Base-by-base conservation (phyloP, 2,888 invertebrate genomes). In the Antheraea yamamai region DNA sequence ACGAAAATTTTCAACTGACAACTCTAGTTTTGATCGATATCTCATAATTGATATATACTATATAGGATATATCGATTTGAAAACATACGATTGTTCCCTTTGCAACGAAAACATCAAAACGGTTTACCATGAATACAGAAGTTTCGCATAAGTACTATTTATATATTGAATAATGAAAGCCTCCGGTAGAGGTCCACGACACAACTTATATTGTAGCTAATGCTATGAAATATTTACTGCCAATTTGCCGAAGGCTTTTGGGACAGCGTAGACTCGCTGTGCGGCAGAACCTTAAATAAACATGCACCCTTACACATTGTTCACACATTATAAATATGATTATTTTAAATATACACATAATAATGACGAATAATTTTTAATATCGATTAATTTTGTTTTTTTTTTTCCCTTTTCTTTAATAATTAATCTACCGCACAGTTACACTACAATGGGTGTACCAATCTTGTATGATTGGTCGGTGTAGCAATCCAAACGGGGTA, bases 61-160 rank as follows among this genome's bases (percentile, higher is more conserved):
- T 20, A n/a, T 6, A 55, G 18, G 0, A 55, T 55, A 55, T 23
- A 23, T 4, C 10, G 61, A 61, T 23, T 23, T 23, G 23, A 61
- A 61, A 83, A 80, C 83, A 84, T 85, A 81, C 83, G 81, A 86
- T 89, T 90, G 92, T 89, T 85, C 90, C 91, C 93, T 92, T 91
- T 91, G 94, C 94, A 92, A 94, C 92, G 91, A 91, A 92, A 79
- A 93, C 91, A 92, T 88, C 90, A 86, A 93, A 89, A 93, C 89
- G 89, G 90, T 88, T 83, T 88, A 85, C 89, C 85, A 91, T 93
- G 92, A 92, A 86, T 93, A 94, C 85, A 93, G 91, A 91, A 91
- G 87, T 89, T 91, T 90, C 89, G 90, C 91, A 90, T 93, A 93
- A 92, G 89, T 91, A 93, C 92, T 92, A 93, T 93, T 87, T 89